These are phyloP conservation scores for Sinocyclocheilus anshuiensis DNA, from an alignment of 2,113 vertebrate genomes.

Conservation along the genomic window DNA sequence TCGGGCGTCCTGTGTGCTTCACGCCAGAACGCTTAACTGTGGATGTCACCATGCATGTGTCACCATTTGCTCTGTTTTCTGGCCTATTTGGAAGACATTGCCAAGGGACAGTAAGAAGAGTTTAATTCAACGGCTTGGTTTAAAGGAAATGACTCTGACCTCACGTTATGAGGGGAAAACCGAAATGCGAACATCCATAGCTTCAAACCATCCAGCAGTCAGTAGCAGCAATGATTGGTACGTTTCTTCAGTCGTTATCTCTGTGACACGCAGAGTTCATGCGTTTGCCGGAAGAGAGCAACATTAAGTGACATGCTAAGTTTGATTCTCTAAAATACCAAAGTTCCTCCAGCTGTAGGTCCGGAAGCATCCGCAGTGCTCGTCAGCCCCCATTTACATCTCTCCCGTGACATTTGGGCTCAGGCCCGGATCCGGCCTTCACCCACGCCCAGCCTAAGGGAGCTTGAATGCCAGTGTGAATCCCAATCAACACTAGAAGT, in stretches of 20 bases:
- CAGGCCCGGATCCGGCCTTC: slow-evolving; percentile 20
- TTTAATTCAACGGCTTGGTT: background rate
- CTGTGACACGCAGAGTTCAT: background rate
- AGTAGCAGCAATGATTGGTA: background rate
- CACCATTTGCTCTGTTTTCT: background rate
- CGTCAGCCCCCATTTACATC: slow-evolving; percentile 51
- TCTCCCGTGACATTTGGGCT: slow-evolving; percentile 49
- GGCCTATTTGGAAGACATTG: slow-evolving; percentile 4
- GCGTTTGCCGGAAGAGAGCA: slow-evolving; percentile 8
- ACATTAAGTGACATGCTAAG: slow-evolving; percentile 37
- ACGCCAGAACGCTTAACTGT: slow-evolving; percentile 14
- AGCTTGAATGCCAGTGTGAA: slow-evolving; percentile 34
- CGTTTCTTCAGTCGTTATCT: slow-evolving; percentile 3
- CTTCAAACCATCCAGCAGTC: background rate
- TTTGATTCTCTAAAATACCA: slow-evolving; percentile 55
- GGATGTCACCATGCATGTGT: slow-evolving; percentile 33
- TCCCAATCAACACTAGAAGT: slow-evolving; percentile 38
- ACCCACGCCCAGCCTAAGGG: slow-evolving; percentile 43
- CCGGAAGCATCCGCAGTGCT: slow-evolving; percentile 28
- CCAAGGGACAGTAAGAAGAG: slow-evolving; percentile 11
- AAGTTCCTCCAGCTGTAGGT: slow-evolving; percentile 46
- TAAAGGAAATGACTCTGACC: background rate
- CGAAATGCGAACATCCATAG: background rate
- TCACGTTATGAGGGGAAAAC: background rate
- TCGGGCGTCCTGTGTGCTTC: slow-evolving; percentile 13